Evolutionary conservation across 1,140 invertebrate genomes (phyloP).

Genomic region (Eueides isabella): DNA sequence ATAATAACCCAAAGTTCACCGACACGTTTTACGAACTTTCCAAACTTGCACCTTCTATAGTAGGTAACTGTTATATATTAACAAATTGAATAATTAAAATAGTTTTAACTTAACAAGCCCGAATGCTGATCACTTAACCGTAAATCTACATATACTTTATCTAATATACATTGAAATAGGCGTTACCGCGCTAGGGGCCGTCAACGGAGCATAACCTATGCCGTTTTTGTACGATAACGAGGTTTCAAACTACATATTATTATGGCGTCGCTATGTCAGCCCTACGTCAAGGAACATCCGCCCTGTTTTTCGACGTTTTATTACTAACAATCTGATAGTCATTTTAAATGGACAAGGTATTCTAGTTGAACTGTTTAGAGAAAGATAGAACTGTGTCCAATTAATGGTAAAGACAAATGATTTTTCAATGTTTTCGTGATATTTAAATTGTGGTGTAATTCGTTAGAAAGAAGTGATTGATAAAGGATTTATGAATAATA

Average conservation of each 20-base stretch:
- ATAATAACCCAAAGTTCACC: too few relatives aligned
- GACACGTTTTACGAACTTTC: too few relatives aligned
- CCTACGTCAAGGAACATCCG: slow-evolving; percentile 76
- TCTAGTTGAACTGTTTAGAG: slow-evolving; percentile 34
- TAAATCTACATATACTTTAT: slow-evolving; percentile 15
- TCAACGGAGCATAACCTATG: slow-evolving; percentile 68
- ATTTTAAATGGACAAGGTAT: slow-evolving; percentile 51
- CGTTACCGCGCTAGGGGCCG: slow-evolving; percentile 61
- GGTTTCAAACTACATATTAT: slow-evolving; percentile 69
- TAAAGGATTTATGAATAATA: slow-evolving; percentile 62
- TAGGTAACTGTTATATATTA: background rate
- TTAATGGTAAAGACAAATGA: slow-evolving; percentile 57
- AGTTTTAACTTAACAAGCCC: slow-evolving; percentile 27
- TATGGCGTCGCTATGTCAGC: slow-evolving; percentile 73
- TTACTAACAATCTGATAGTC: slow-evolving; percentile 65
- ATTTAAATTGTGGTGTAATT: slow-evolving; percentile 65
- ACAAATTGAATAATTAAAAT: slow-evolving; percentile 9
- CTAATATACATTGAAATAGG: slow-evolving; percentile 40
- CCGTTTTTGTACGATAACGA: slow-evolving; percentile 76
- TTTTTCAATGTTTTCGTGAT: slow-evolving; percentile 68
- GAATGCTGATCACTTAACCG: slow-evolving; percentile 18
- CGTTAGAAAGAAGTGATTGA: slow-evolving; percentile 41
- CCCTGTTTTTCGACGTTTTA: slow-evolving; percentile 61
- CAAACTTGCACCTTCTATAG: background rate
- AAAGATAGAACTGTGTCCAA: slow-evolving; percentile 29